These are phyloP conservation scores for Porites lutea DNA, from an alignment of 64 coral and sea anemone species.

Conservation along the genomic window DNA sequence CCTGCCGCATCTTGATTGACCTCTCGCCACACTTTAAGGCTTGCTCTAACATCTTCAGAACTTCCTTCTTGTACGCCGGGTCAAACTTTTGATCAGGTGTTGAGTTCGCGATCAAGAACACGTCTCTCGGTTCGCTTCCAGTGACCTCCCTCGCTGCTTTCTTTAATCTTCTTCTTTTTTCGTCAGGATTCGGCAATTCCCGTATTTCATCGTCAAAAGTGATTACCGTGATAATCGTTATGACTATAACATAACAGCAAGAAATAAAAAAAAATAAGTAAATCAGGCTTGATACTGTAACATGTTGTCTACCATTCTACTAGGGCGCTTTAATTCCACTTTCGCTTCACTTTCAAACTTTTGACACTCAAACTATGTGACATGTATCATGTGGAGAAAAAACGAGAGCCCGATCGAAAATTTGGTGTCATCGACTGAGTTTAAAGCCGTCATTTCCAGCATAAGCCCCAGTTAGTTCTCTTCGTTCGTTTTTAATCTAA, in stretches of 20 bases:
- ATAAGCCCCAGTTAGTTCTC: too few relatives aligned
- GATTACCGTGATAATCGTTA: conserved; percentile 36
- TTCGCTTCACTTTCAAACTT: too few relatives aligned
- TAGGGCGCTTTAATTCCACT: too few relatives aligned
- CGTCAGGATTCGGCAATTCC: not conserved
- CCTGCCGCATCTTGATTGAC: conserved; percentile 68
- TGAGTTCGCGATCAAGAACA: conserved; percentile 62
- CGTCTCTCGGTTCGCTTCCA: conserved; percentile 32
- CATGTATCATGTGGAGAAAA: too few relatives aligned
- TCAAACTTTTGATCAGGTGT: conserved; percentile 15
- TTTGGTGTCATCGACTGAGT: too few relatives aligned
- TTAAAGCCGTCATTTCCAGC: too few relatives aligned
- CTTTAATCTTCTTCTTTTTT: conserved; percentile 20
- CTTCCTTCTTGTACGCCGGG: conserved; percentile 28
- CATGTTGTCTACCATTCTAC: too few relatives aligned
- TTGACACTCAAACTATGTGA: too few relatives aligned
- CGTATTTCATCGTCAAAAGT: conserved; percentile 54
- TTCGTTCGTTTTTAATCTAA: too few relatives aligned
- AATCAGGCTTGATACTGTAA: too few relatives aligned
- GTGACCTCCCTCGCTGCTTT: conserved; percentile 27
- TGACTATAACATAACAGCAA: not conserved
- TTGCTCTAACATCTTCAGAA: conserved; percentile 31
- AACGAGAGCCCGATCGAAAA: too few relatives aligned
- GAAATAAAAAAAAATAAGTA: not conserved
- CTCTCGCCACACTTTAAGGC: conserved; percentile 58